A percentile compares a stretch with the other conserved stretches of the same genome.
phyloP scores from a whole-genome alignment of 1,140 invertebrate species.

The Drosophila chauvacae region DNA sequence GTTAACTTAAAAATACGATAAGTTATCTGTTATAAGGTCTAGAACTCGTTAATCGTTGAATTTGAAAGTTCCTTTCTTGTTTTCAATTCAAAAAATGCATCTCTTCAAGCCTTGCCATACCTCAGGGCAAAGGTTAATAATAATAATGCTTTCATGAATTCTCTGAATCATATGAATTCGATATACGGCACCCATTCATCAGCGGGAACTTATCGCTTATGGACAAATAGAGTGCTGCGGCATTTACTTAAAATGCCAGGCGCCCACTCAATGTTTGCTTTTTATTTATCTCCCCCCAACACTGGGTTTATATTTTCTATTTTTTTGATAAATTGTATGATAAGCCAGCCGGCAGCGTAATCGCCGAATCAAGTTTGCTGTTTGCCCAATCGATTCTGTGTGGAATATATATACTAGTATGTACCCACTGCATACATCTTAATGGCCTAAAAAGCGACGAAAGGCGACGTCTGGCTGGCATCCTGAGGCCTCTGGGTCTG shows the following conservation, averaged over 20 bases:
- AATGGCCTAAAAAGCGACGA: conserved; percentile 13
- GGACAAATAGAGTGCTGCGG: neutral
- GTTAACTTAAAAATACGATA: no score
- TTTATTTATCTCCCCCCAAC: conserved; percentile 2
- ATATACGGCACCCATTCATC: conserved; percentile 1
- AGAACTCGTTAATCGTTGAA: no score
- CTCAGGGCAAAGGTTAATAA: no score
- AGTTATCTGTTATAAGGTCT: no score
- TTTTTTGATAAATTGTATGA: conserved; percentile 41
- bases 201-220: conserved; percentile 5
- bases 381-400: conserved; percentile 21
- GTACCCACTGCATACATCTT: conserved; percentile 8
- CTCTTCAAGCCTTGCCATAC: no score
- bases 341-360: conserved; percentile 20
- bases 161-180: neutral
- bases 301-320: neutral
- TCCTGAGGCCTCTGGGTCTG: neutral
- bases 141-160: no score
- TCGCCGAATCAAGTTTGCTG: conserved; percentile 13
- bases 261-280: conserved; percentile 2
- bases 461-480: conserved; percentile 9
- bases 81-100: no score
- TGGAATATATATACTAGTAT: neutral
- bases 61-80: no score
- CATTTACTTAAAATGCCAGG: conserved; percentile 11